Conservation (phyloP, 2,113 vertebrate species). For the Chloroceryle aenea region DNA sequence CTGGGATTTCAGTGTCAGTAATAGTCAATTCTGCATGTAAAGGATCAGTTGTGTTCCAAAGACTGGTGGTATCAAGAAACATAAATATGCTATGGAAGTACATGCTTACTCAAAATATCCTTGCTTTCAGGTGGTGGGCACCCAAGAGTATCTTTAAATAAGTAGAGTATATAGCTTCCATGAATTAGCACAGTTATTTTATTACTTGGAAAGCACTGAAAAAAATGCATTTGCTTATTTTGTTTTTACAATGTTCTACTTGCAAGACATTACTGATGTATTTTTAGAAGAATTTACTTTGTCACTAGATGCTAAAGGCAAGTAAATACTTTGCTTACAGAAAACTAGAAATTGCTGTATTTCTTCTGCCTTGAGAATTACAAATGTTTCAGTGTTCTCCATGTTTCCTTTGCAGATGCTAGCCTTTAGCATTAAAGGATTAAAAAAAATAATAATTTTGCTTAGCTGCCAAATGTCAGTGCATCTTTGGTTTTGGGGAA, state of each 20-base stretch:
- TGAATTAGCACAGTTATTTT: not conserved
- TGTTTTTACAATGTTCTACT: constrained; percentile 1
- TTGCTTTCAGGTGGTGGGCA: not conserved
- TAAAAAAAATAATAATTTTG: not conserved
- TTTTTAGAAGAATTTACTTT: constrained; percentile 45
- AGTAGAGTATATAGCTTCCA: not conserved
- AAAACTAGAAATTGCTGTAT: not conserved
- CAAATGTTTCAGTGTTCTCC: not conserved
- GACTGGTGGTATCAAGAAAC: not conserved
- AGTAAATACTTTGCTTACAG: not conserved
- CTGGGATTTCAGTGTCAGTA: not conserved
- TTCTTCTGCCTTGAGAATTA: not conserved
- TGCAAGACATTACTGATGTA: not conserved
- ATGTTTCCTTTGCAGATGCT: not conserved
- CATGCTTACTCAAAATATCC: not conserved
- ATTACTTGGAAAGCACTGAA: not conserved
- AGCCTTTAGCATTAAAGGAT: not conserved
- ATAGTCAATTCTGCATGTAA: not conserved
- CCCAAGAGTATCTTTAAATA: not conserved
- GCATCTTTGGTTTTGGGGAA: no score
- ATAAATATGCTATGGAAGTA: not conserved
- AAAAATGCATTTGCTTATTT: not conserved
- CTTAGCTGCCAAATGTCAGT: no score
- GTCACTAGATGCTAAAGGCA: not conserved
- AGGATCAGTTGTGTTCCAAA: not conserved